Evolutionary conservation across 2,797 vertebrate species (phyloP).

Genomic region (Pagetopsis macropterus): DNA sequence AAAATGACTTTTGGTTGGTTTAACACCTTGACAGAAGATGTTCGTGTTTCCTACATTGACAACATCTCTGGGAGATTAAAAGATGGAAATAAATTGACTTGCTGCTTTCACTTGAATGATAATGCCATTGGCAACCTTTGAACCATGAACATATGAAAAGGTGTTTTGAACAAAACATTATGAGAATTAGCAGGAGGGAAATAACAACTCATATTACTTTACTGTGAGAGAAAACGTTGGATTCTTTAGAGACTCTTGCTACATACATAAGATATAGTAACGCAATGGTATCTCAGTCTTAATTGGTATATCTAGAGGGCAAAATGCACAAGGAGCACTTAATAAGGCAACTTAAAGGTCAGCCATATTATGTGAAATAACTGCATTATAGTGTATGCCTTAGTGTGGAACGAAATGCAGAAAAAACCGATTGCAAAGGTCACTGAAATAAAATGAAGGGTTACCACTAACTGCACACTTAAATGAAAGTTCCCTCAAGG

Average conservation of each 20-base stretch:
- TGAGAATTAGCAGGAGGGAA: not conserved
- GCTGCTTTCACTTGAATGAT: not conserved
- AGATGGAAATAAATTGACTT: not conserved
- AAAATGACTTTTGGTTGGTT: not conserved
- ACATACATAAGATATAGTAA: not conserved
- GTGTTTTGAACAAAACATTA: not conserved
- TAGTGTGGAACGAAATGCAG: not conserved
- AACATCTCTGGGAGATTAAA: not conserved
- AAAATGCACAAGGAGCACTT: not conserved
- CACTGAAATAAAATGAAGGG: not conserved
- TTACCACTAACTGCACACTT: not conserved
- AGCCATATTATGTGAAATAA: slow-evolving; percentile 17
- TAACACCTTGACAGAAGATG: not conserved
- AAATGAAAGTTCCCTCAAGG: not conserved
- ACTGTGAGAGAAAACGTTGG: not conserved
- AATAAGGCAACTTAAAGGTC: slow-evolving; percentile 23
- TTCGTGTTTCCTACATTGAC: not conserved
- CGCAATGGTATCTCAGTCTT: not conserved
- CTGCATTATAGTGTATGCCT: not conserved
- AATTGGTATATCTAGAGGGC: slow-evolving; percentile 17
- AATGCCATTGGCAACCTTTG: not conserved
- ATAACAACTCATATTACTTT: not conserved
- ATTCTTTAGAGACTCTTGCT: not conserved
- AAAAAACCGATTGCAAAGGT: slow-evolving; percentile 2
- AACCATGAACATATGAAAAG: not conserved